Conservation (phyloP, 1,140 invertebrate species). For the Drosophila punjabiensis region DNA sequence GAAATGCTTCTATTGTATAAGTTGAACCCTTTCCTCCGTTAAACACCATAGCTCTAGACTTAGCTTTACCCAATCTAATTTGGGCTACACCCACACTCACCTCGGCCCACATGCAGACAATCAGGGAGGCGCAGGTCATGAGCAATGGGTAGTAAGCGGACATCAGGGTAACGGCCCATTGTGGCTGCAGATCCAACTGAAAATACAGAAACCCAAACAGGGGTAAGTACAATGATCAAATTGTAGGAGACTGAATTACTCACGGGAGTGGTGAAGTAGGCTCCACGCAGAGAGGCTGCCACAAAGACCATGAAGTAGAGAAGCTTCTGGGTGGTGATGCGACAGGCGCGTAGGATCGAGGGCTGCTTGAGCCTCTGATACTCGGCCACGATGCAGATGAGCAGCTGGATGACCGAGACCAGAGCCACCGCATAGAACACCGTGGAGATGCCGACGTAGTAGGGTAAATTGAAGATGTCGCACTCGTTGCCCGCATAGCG, state of each 20-base stretch:
- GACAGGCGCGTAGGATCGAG: slow-evolving; percentile 91
- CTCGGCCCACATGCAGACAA: slow-evolving; percentile 98
- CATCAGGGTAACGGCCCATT: slow-evolving; percentile 93
- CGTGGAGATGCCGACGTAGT: slow-evolving; percentile 90
- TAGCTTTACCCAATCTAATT: neutral
- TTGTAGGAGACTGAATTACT: slow-evolving; percentile 78
- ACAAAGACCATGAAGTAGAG: slow-evolving; percentile 96
- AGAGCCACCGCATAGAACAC: slow-evolving; percentile 94
- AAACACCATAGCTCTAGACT: neutral
- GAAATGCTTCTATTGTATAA: too few species aligned
- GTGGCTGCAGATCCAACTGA: slow-evolving; percentile 91
- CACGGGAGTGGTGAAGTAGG: slow-evolving; percentile 96
- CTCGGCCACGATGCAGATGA: slow-evolving; percentile 93
- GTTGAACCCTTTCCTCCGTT: too few species aligned
- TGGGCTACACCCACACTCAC: slow-evolving; percentile 86
- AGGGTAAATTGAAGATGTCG: slow-evolving; percentile 88
- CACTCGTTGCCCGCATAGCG: slow-evolving; percentile 88
- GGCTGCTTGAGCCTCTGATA: slow-evolving; percentile 93
- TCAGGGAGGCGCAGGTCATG: slow-evolving; percentile 94
- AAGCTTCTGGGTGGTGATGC: slow-evolving; percentile 96
- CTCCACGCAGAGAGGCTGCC: slow-evolving; percentile 93
- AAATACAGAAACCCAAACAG: slow-evolving; percentile 57
- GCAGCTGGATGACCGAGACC: slow-evolving; percentile 94
- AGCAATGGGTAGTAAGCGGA: slow-evolving; percentile 96
- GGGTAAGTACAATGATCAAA: neutral